Base-by-base conservation (phyloP, 2,113 vertebrate genomes). In the Fregata magnificens region DNA sequence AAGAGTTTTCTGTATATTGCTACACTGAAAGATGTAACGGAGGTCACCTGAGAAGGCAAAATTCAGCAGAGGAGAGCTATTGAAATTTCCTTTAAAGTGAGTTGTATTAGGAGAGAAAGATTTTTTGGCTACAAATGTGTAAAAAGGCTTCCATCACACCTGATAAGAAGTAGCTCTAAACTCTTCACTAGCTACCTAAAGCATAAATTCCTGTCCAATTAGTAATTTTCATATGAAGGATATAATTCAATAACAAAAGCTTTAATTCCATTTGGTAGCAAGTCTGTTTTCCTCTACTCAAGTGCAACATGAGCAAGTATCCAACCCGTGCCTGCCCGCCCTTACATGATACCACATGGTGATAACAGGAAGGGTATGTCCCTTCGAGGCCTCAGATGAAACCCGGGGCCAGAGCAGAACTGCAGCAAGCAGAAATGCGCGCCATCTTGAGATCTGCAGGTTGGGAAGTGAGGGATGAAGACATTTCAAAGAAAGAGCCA, bases 241-340 rank as follows among this genome's bases (percentile, higher is more conserved):
- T n/a, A 8, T 34, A 15, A 69, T 65, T 61, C 69, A 50, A 45
- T 58, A 32, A 52, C 22, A 8, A n/a, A 32, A 32, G 8, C 36
- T 47, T n/a, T 56, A 49, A 52, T 62, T 62, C 55, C 24, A 21
- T 47, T 38, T 45, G 36, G 29, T 34, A 72, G 36, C n/a, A 69
- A 29, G 11, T 36, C 24, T n/a, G 13, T 36, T 79, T 72, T 72
- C 15, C 21, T 78, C 38, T 58, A 31, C 12, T 42, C 5, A 19
- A 26, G 47, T 1, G 2, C 49, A 81, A 28, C 11, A 31, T 0
- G 0, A 89, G 42, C 47, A 76, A 58, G 50, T 31, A n/a, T 1
- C 42, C 16, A 58, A 7, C 17, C 34, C 2, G 1, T 42, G 24
- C 47, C 22, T 0, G 1, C 6, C 45, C 6, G 0, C 2, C 16